Base-by-base conservation (phyloP, 2,113 vertebrate species). In the Fulmarus glacialis region DNA sequence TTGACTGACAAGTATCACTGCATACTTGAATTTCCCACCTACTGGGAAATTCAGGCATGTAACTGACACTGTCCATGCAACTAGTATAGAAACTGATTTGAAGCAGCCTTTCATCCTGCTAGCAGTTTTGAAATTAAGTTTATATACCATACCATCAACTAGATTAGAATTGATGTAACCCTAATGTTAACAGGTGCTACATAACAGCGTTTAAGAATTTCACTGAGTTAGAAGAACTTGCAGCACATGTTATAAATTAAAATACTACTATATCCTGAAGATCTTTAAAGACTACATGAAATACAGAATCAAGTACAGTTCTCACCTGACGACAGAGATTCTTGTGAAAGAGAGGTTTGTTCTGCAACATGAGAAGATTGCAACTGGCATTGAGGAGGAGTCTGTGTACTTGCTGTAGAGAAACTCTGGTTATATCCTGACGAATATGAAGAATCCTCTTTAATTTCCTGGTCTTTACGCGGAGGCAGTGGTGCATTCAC, bases 371-470 rank as follows among this genome's bases (percentile, higher is more conserved):
- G 97, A 63, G 98, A 94, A 52, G 98, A 74, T 4, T 98, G 95
- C 32, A 98, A 63, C 38, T 98, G 98, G 92, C 99, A 98, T 58
- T 99, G 99, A 12, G 99, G 99, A 72, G 99, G 98, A 15, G 99
- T 99, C 82, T 99, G 99, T 40, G 99, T 99, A 91, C 99, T 99
- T 53, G 98, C 98, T 70, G 98, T 99, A 82, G 97, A 98, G 96
- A 97, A 99, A 72, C 96, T 98, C 83, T 98, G 98, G 93, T 96
- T 97, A 91, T 98, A 98, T 71, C 98, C 98, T 4, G 98, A 83
- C 2, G 98, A 93, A 75, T 98, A 99, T 2, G 97, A 95, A n/a
- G 97, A 73, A 30, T 98, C 98, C 8, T 98, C 97, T 97, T 99
- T 99, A 43, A 97, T 92, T 90, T 98, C 98, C 40, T 98, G 97